phyloP scores from a whole-genome alignment of 2,888 invertebrate species.

The Aradus depressus region DNA sequence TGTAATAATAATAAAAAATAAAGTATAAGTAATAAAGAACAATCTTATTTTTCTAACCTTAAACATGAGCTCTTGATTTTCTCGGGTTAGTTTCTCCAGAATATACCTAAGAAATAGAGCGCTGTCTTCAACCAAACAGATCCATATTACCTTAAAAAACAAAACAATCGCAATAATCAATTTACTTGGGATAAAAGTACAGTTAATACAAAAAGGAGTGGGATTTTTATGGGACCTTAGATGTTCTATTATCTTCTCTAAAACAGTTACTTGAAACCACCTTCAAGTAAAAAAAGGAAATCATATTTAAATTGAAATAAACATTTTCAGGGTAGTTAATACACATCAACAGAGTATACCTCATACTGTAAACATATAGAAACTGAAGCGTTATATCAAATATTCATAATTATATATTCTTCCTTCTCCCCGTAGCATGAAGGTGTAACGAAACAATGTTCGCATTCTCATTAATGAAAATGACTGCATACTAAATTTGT shows the following conservation, averaged over 20 bases:
- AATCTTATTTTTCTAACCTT: slow-evolving; percentile 40
- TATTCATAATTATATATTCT: too few species aligned
- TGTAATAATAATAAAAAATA: background rate
- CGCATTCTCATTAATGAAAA: too few species aligned
- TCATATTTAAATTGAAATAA: too few species aligned
- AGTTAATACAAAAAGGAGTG: background rate
- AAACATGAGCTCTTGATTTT: slow-evolving; percentile 89
- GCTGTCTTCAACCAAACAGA: slow-evolving; percentile 94
- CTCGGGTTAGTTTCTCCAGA: slow-evolving; percentile 84
- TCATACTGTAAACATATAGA: too few species aligned
- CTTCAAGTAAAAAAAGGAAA: background rate
- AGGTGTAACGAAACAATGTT: too few species aligned
- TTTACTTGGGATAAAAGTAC: background rate
- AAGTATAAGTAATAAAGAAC: background rate
- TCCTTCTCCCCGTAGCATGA: too few species aligned
- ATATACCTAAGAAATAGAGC: slow-evolving; percentile 91
- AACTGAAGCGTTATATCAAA: too few species aligned
- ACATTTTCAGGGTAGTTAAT: too few species aligned
- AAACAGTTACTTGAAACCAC: background rate
- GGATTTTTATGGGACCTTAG: too few species aligned
- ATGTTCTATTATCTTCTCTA: background rate
- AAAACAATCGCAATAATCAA: background rate
- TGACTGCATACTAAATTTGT: too few species aligned
- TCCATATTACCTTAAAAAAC: slow-evolving; percentile 75
- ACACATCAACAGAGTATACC: too few species aligned